phyloP scores from a whole-genome alignment of 2,797 vertebrate species.

The Pachyuromys duprasi region DNA sequence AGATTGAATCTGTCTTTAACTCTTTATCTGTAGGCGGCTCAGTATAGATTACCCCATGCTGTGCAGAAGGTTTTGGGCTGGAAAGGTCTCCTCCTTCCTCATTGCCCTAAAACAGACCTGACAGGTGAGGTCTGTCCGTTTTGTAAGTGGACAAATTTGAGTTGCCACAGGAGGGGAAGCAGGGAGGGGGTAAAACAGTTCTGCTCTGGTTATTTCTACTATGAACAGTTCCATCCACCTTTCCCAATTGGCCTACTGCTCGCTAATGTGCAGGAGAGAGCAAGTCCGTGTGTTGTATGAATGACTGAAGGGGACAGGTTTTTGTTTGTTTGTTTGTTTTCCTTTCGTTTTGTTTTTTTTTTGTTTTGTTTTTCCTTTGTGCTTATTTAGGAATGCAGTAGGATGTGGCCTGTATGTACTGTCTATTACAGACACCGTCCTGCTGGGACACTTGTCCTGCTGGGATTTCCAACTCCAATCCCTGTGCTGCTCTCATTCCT shows the following conservation, averaged over 20 bases:
- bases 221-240: slow-evolving; percentile 65
- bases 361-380: slow-evolving; percentile 57
- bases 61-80: slow-evolving; percentile 68
- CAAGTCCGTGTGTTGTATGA: slow-evolving; percentile 67
- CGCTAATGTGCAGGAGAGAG: slow-evolving; percentile 76
- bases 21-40: slow-evolving; percentile 76
- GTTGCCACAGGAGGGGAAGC: slow-evolving; percentile 77
- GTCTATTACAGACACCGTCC: slow-evolving; percentile 81
- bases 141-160: slow-evolving; percentile 81
- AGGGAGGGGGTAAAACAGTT: slow-evolving; percentile 70
- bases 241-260: slow-evolving; percentile 81
- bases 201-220: slow-evolving; percentile 81
- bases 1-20: slow-evolving; percentile 78
- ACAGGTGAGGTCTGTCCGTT: slow-evolving; percentile 79
- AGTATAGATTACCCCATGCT: slow-evolving; percentile 71
- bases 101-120: slow-evolving; percentile 67
- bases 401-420: slow-evolving; percentile 81
- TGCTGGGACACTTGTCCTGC: slow-evolving; percentile 69
- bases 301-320: slow-evolving; percentile 73
- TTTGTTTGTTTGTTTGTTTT: not conserved
- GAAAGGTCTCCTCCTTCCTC: slow-evolving; percentile 60
- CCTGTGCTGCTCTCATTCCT: slow-evolving; percentile 77
- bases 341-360: not conserved
- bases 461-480: slow-evolving; percentile 76
- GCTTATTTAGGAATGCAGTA: slow-evolving; percentile 71